Base-by-base conservation (phyloP, 2,888 invertebrate species). In the Lepetodrilus schrolli region DNA sequence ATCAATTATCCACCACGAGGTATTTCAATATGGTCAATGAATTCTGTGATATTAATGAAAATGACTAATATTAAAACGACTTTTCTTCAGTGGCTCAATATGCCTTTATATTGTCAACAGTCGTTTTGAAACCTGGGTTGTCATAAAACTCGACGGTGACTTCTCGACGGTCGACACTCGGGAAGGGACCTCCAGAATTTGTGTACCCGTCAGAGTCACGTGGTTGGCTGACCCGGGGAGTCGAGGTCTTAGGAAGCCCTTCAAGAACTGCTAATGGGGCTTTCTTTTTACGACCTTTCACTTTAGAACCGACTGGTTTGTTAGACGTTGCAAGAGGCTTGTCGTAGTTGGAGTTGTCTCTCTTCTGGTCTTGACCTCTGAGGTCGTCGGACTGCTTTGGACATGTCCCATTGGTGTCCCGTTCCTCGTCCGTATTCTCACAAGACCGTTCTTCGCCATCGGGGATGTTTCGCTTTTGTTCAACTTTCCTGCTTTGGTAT, bases 401-500 rank as follows among this genome's bases (percentile, higher is more conserved):
- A 17, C 43, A 3, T 43, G n/a, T 17, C 17, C 4, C 34, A 17
- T 17, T 26, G 26, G 34, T 0, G 26, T 51, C 51, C n/a, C 26
- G 26, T 13, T 58, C 58, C 17, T 7, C n/a, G 2, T 58, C 58
- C 58, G 10, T 30, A 13, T 58, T 58, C 13, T 58, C 58, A 7
- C 30, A 13, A 1, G 58, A 58, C 17, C 58, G 58, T 30, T 58
- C 58, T 4, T 23, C 58, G 13, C 58, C 58, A 30, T 58, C 58
- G 13, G 58, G 58, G 34, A 58, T 58, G 34, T 58, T 58, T 8
- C 58, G 58, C 17, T 58, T 30, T 30, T 58, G 30, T n/a, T 58
- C 58, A 30, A 58, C 30, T n/a, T 58, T 58, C n/a, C 58, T 58
- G 30, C 58, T 58, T 21, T 26, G 58, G 34, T 58, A 58, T 17